These are phyloP conservation scores for Halocaridina rubra DNA, from an alignment of 2,888 invertebrate species.

Conservation along the genomic window DNA sequence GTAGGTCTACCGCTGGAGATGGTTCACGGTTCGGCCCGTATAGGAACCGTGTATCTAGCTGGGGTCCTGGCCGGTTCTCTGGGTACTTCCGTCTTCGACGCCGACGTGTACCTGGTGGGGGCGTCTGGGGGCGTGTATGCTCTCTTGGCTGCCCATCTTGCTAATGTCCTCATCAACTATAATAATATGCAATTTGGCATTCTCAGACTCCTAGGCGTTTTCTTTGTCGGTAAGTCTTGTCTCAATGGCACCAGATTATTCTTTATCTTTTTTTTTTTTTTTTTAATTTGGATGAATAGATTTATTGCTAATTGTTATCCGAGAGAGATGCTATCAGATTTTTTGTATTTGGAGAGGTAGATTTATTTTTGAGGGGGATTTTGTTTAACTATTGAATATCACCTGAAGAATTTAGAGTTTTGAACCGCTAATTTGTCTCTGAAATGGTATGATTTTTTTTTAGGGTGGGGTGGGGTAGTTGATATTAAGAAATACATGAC, in stretches of 20 bases:
- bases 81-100: conserved; percentile 81
- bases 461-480: too few species aligned
- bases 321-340: too few species aligned
- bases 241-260: background rate
- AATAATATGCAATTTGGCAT: conserved; percentile 75
- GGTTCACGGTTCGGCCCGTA: conserved; percentile 81
- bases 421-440: too few species aligned
- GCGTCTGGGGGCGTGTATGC: conserved; percentile 93
- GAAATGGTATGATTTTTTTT: too few species aligned
- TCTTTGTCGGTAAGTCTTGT: conserved; percentile 84
- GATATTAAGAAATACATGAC: too few species aligned
- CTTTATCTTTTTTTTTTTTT: background rate
- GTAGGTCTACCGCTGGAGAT: conserved; percentile 95
- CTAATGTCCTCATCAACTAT: conserved; percentile 78
- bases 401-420: too few species aligned
- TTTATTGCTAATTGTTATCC: too few species aligned
- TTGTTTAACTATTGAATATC: too few species aligned
- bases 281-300: too few species aligned
- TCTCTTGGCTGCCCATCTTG: conserved; percentile 85
- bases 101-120: conserved; percentile 81
- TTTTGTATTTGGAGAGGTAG: too few species aligned
- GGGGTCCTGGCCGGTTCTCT: conserved; percentile 81
- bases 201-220: conserved; percentile 86
- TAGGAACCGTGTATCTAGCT: conserved; percentile 78
- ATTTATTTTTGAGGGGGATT: too few species aligned